Percentiles rank a stretch among this genome's conserved stretches.
Evolutionary conservation across 1,140 invertebrate species (phyloP).

Genomic region (Acromyrmex echinatior): DNA sequence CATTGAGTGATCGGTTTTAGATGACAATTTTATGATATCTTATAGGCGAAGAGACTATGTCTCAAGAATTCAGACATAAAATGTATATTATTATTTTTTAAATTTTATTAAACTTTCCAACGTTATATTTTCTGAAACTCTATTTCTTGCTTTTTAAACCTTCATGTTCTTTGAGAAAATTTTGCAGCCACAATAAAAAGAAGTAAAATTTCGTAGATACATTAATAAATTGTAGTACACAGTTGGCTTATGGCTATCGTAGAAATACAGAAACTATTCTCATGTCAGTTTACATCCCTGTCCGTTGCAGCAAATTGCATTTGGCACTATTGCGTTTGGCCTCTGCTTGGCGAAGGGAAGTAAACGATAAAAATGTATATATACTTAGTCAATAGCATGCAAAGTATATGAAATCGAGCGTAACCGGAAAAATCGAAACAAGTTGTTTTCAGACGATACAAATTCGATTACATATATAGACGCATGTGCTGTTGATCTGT

Average conservation of each 20-base stretch:
- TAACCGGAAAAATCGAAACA: constrained; percentile 13
- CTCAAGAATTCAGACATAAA: not conserved
- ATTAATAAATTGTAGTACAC: constrained; percentile 27
- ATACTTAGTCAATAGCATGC: not conserved
- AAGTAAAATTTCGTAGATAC: not conserved
- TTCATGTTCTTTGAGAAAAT: not conserved
- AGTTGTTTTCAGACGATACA: not conserved
- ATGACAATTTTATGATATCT: not conserved
- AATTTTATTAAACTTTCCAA: not conserved
- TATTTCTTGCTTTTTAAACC: not conserved
- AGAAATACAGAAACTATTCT: constrained; percentile 36
- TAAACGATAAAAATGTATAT: constrained; percentile 31
- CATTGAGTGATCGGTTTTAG: not conserved
- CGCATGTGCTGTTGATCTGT: not conserved
- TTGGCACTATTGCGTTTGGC: not conserved
- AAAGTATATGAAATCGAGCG: constrained; percentile 18
- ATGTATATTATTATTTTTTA: not conserved
- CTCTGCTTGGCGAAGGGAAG: not conserved
- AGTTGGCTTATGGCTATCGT: not conserved
- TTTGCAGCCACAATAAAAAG: not conserved
- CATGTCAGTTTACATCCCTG: constrained; percentile 24
- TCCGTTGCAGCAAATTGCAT: constrained; percentile 28
- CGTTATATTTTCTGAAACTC: not conserved
- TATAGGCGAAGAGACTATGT: not conserved
- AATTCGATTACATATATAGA: not conserved